Base-by-base conservation (phyloP, 2,888 invertebrate species). In the Polyploca ridens region DNA sequence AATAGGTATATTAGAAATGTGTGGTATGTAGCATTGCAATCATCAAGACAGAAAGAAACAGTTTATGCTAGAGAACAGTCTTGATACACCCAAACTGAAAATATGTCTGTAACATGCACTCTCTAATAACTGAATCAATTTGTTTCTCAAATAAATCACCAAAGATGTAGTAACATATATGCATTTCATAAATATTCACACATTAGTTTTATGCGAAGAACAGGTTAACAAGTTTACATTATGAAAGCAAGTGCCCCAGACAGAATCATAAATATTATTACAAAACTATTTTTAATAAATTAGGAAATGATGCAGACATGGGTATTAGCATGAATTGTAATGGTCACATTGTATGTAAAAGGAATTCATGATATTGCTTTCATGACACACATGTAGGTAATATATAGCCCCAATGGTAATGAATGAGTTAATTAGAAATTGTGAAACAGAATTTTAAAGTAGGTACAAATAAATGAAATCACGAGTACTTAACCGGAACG, bases 401-500 rank as follows among this genome's bases (percentile, higher is more conserved):
- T 83, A 81, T 82, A 86, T 83, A 84, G 80, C 79, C 77, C 77
- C 83, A 87, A 90, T 90, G 89, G 84, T 90, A 91, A 89, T 91
- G 89, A 89, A 89, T 91, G 89, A 89, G 87, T 85, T 91, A 88
- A 92, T 92, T 93, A 93, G 93, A 93, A 92, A 93, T 90, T 92
- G 91, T 91, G 90, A 92, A 92, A 91, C 90, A 90, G 91, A 91
- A 90, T 91, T 92, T 89, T 91, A 89, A 91, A 93, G 89, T 90
- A 90, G 89, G 90, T 89, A 90, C 90, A 92, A 92, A 93, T 92
- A 93, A 91, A 94, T 92, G 93, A 93, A 94, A 93, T 93, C 92
- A 93, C 89, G 93, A 93, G 92, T 94, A 93, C 91, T 92, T 93
- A 93, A 94, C 92, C 91, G 93, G 93, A 93, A 93, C 93, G 93